Conservation (phyloP, 2,888 invertebrate genomes). For the Dolomedes plantarius region DNA sequence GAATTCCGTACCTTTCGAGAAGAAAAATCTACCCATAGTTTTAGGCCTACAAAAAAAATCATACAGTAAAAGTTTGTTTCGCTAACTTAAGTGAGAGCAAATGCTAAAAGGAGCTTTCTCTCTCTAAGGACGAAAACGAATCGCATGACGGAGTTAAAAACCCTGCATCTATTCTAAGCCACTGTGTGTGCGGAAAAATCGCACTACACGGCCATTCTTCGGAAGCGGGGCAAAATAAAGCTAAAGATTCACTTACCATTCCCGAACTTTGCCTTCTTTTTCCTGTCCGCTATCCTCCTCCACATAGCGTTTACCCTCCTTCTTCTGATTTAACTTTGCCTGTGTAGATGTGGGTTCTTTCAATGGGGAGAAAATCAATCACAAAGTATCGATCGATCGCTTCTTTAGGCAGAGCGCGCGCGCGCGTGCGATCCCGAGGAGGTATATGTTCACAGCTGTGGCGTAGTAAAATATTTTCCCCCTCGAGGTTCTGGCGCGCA, state of each 20-base stretch:
- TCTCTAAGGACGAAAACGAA: not conserved
- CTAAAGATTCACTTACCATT: conserved; percentile 45
- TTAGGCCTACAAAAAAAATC: conserved; percentile 47
- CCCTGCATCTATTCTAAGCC: conserved; percentile 51
- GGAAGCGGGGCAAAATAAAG: conserved; percentile 15
- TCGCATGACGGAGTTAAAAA: conserved; percentile 34
- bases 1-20: conserved; percentile 20
- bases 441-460: conserved; percentile 71
- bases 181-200: not conserved
- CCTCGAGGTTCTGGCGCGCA: conserved; percentile 53
- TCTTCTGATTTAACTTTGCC: conserved; percentile 35
- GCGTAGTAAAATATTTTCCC: conserved; percentile 70
- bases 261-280: conserved; percentile 54
- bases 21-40: not conserved
- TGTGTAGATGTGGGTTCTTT: conserved; percentile 65
- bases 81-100: conserved; percentile 2
- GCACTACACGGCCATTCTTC: not conserved
- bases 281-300: conserved; percentile 45
- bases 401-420: conserved; percentile 20
- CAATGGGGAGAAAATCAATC: conserved; percentile 68
- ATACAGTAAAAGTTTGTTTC: conserved; percentile 3
- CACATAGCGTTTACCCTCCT: conserved; percentile 55
- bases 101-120: conserved; percentile 36
- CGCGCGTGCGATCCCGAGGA: conserved; percentile 50
- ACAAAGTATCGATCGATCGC: conserved; percentile 55